Conservation (phyloP, 64 coral and sea anemone genomes). For the Pocillopora verrucosa region DNA sequence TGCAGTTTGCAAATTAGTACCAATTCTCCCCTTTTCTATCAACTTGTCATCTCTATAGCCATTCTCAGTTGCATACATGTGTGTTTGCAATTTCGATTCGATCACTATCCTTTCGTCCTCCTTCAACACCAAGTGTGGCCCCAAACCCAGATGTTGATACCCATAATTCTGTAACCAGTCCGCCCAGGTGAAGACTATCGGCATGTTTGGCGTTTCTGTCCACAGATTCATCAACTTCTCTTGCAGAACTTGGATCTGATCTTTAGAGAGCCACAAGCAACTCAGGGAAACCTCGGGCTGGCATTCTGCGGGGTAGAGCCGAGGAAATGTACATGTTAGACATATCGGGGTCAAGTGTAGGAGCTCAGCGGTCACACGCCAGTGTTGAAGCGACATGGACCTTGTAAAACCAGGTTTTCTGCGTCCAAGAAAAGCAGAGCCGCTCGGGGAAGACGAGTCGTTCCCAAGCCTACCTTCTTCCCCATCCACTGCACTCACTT, state of each 20-base stretch:
- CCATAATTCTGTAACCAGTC: slow-evolving; percentile 78
- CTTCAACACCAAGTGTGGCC: slow-evolving; percentile 53
- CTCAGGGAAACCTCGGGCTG: slow-evolving; percentile 60
- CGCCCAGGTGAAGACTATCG: slow-evolving; percentile 76
- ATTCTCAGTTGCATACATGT: neutral
- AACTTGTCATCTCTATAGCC: neutral
- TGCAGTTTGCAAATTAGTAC: slow-evolving; percentile 49
- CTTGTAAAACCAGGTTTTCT: slow-evolving; percentile 50
- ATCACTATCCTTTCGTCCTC: neutral
- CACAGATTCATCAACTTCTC: slow-evolving; percentile 49
- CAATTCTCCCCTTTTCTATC: neutral
- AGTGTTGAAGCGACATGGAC: slow-evolving; percentile 48
- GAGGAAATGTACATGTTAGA: slow-evolving; percentile 45
- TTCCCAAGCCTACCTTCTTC: neutral
- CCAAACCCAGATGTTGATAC: slow-evolving; percentile 48
- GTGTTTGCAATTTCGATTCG: neutral
- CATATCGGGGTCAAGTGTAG: slow-evolving; percentile 56
- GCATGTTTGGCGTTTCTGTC: slow-evolving; percentile 49
- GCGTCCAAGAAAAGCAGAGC: neutral
- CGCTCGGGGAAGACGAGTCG: neutral
- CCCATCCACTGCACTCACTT: neutral
- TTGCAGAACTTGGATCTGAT: slow-evolving; percentile 48
- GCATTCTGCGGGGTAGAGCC: slow-evolving; percentile 58
- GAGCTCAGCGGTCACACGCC: slow-evolving; percentile 47
- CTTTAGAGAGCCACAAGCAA: slow-evolving; percentile 70